Evolutionary conservation across 2,888 invertebrate genomes (phyloP).

Genomic region (Hofmannophila pseudospretella): DNA sequence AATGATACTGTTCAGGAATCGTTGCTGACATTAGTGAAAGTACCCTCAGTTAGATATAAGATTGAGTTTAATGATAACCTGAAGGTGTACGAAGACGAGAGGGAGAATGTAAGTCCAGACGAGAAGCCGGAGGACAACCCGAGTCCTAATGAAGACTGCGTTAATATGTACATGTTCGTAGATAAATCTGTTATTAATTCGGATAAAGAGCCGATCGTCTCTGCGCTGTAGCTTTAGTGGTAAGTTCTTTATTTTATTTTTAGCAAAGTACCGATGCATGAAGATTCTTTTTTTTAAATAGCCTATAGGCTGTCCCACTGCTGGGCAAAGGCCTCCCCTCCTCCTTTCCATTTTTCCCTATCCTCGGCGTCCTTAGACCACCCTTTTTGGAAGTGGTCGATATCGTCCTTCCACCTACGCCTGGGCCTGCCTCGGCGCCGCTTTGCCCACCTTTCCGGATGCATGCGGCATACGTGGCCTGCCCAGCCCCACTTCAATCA

Average conservation of each 20-base stretch:
- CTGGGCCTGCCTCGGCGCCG: no score
- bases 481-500: no score
- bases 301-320: no score
- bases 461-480: no score
- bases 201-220: conserved; percentile 69
- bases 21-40: conserved; percentile 60
- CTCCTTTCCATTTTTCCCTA: no score
- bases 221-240: conserved; percentile 48
- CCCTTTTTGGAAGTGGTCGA: no score
- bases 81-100: conserved; percentile 48
- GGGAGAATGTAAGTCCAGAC: conserved; percentile 64
- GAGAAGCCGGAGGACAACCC: conserved; percentile 62
- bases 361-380: no score
- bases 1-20: conserved; percentile 71
- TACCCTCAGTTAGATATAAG: conserved; percentile 66
- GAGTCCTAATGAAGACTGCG: conserved; percentile 66
- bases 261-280: no score
- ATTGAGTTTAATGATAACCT: conserved; percentile 59
- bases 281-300: no score
- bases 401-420: no score
- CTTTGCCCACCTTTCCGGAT: no score
- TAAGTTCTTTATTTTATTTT: conserved; percentile 7
- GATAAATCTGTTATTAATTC: conserved; percentile 61
- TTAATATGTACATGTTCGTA: conserved; percentile 72
- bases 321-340: no score